phyloP scores from a whole-genome alignment of 37 sponge, comb jelly and placozoan species.

The Dysidea cf. avara region DNA sequence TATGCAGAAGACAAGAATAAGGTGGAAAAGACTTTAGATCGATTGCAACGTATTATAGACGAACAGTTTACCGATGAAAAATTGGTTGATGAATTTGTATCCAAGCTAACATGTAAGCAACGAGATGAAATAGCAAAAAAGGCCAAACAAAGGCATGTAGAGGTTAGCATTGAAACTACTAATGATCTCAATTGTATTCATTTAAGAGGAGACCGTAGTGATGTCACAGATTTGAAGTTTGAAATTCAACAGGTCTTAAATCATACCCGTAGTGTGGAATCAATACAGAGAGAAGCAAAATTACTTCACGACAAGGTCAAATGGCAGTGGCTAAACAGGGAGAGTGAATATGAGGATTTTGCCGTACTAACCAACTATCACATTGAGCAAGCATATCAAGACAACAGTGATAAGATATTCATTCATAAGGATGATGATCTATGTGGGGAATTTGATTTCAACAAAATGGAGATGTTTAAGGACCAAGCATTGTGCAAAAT shows the following conservation, averaged over 20 bases:
- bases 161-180: conserved; percentile 24
- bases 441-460: conserved; percentile 17
- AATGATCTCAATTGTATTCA: conserved; percentile 5
- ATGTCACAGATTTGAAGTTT: conserved; percentile 19
- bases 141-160: conserved; percentile 12
- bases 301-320: conserved; percentile 9
- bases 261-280: not conserved
- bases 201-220: conserved; percentile 8
- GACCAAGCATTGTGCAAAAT: conserved; percentile 12
- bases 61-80: conserved; percentile 15
- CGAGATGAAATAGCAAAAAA: not conserved
- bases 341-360: conserved; percentile 15
- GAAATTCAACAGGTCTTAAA: conserved; percentile 3
- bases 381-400: conserved; percentile 44
- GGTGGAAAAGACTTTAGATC: conserved; percentile 10
- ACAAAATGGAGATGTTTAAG: not conserved
- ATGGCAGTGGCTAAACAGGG: conserved; percentile 29
- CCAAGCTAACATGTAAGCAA: not conserved
- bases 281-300: conserved; percentile 21
- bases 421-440: too few relatives aligned
- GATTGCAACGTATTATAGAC: conserved; percentile 3
- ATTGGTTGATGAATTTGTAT: conserved; percentile 20
- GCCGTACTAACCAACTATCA: conserved; percentile 12
- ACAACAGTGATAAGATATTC: not conserved
- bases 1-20: conserved; percentile 23